These are phyloP conservation scores for Lophochroa leadbeateri DNA, from an alignment of 2,113 vertebrate genomes.

Conservation along the genomic window DNA sequence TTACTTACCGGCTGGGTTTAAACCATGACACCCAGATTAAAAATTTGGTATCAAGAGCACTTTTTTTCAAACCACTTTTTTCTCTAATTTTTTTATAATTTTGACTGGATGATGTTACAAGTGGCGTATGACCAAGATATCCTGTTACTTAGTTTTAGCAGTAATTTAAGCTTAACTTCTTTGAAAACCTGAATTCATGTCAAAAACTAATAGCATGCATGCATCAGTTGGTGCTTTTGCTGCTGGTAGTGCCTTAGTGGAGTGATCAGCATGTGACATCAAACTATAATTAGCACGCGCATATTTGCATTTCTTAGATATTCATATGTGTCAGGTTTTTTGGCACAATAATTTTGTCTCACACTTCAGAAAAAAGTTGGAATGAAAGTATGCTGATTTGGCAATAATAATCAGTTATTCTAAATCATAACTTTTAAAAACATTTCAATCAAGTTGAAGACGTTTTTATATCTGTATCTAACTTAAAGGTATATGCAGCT, in stretches of 20 bases:
- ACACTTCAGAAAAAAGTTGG: background rate
- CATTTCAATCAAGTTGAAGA: background rate
- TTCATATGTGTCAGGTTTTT: background rate
- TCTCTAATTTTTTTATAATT: background rate
- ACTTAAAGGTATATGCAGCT: background rate
- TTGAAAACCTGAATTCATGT: background rate
- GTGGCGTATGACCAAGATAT: background rate
- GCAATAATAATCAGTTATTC: background rate
- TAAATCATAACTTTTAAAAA: background rate
- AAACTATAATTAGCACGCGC: background rate
- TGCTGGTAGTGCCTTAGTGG: background rate
- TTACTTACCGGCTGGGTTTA: background rate
- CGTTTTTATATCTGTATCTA: background rate
- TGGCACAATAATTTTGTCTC: background rate
- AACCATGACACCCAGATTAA: background rate
- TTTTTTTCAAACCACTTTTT: background rate
- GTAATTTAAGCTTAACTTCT: background rate
- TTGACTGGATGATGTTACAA: background rate
- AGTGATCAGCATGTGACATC: background rate
- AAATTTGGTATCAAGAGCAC: background rate
- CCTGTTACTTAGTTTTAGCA: background rate
- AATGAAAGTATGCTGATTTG: background rate
- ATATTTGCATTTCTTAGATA: background rate
- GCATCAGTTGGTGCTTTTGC: background rate
- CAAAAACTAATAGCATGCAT: background rate